These are phyloP conservation scores for Beris morrisii DNA, from an alignment of 2,888 invertebrate species.

Conservation along the genomic window DNA sequence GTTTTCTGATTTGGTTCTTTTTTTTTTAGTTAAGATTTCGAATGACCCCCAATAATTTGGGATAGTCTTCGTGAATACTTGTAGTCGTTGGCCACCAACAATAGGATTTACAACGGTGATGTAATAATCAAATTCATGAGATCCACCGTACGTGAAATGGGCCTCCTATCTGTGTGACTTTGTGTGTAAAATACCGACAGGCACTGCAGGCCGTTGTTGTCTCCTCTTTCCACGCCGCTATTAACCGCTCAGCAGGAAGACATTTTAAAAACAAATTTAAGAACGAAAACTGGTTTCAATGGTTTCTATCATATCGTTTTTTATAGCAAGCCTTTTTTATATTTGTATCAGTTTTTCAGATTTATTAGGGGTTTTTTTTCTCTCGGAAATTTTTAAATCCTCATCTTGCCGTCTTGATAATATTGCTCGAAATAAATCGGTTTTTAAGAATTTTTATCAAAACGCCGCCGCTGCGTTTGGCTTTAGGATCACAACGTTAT, in stretches of 20 bases:
- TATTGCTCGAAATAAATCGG: constrained; percentile 14
- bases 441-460: not conserved
- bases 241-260: constrained; percentile 39
- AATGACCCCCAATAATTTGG: no score
- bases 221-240: constrained; percentile 39
- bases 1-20: no score
- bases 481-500: not conserved
- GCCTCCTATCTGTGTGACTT: constrained; percentile 30
- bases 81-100: constrained; percentile 37
- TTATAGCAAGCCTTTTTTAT: not conserved
- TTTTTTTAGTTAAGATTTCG: no score
- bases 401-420: constrained; percentile 5
- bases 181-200: constrained; percentile 29
- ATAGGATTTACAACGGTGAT: constrained; percentile 34
- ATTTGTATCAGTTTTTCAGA: constrained; percentile 14
- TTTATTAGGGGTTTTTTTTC: constrained; percentile 16
- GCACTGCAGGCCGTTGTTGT: constrained; percentile 37
- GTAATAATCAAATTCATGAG: constrained; percentile 36
- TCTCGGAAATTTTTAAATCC: constrained; percentile 18
- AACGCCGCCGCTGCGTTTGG: not conserved
- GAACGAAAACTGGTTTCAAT: constrained; percentile 22
- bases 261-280: constrained; percentile 40
- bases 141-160: constrained; percentile 28
- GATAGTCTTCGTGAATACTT: no score
- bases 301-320: not conserved